Conservation (phyloP, 2,888 invertebrate species). For the Cephus sareptanus region DNA sequence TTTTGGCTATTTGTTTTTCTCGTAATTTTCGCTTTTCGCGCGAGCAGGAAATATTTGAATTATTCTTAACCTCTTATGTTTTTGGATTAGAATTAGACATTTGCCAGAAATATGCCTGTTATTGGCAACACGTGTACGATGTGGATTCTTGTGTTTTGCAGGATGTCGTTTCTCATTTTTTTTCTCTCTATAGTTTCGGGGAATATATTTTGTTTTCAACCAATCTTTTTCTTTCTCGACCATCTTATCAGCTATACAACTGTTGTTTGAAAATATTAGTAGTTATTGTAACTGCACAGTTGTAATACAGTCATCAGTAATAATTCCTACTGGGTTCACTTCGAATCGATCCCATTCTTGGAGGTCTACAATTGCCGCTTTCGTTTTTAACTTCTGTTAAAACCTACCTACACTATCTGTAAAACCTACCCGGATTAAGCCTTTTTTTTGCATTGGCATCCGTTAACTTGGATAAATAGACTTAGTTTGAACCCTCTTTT, state of each 20-base stretch:
- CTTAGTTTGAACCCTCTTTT: too few relatives aligned
- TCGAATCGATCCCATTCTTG: not conserved
- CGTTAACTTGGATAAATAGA: too few relatives aligned
- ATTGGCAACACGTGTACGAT: not conserved
- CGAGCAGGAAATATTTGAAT: too few relatives aligned
- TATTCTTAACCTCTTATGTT: too few relatives aligned
- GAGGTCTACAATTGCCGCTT: not conserved
- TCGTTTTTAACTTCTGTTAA: not conserved
- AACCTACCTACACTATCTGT: too few relatives aligned
- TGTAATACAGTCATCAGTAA: not conserved
- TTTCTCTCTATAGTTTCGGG: not conserved
- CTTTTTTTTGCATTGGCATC: too few relatives aligned
- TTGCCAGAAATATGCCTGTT: too few relatives aligned
- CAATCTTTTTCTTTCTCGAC: not conserved
- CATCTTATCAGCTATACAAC: not conserved
- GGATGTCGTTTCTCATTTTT: not conserved
- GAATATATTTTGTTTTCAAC: not conserved
- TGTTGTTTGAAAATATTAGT: not conserved
- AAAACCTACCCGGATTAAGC: too few relatives aligned
- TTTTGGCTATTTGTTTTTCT: too few relatives aligned
- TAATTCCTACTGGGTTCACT: not conserved
- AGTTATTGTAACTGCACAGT: not conserved
- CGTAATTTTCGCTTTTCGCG: too few relatives aligned
- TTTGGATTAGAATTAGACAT: too few relatives aligned
- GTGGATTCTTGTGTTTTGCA: not conserved